These are phyloP conservation scores for Drosophila sordidula DNA, from an alignment of 2,888 invertebrate species.

Conservation along the genomic window DNA sequence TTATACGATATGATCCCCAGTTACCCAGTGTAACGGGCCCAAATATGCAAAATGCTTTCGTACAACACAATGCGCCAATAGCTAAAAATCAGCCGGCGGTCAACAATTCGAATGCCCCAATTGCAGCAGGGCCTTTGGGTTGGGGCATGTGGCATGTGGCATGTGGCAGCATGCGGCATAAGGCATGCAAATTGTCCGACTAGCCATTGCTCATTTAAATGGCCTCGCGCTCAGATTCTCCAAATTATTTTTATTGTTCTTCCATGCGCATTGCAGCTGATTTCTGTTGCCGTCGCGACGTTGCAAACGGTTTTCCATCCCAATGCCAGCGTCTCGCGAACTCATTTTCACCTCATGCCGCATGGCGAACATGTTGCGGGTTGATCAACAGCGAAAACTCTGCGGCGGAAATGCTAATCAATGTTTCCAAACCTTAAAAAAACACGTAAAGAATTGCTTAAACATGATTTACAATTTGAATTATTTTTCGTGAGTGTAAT, in stretches of 20 bases:
- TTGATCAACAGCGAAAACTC: conserved; percentile 7
- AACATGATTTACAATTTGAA: too few species aligned
- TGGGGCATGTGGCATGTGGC: conserved; percentile 16
- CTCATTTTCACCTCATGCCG: not conserved
- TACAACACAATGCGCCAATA: conserved; percentile 35
- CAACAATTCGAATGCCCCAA: conserved; percentile 38
- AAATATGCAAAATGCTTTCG: conserved; percentile 36
- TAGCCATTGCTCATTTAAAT: conserved; percentile 40
- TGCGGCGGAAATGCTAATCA: too few species aligned
- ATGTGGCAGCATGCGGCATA: conserved; percentile 6
- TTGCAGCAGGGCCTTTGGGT: conserved; percentile 26
- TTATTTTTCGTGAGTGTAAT: too few species aligned
- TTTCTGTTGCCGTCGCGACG: conserved; percentile 1
- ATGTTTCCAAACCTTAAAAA: too few species aligned
- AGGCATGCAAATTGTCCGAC: conserved; percentile 9
- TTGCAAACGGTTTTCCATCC: not conserved
- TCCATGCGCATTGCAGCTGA: conserved; percentile 23
- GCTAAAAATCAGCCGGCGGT: conserved; percentile 50
- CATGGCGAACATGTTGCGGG: conserved; percentile 2
- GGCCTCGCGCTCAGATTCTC: conserved; percentile 12
- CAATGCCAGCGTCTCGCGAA: conserved; percentile 5
- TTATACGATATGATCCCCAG: conserved; percentile 34
- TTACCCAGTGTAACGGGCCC: conserved; percentile 3
- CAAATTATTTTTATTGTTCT: not conserved
- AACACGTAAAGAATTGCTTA: too few species aligned